Conservation (phyloP, 2,797 vertebrate species). For the Eutrigla gurnardus region DNA sequence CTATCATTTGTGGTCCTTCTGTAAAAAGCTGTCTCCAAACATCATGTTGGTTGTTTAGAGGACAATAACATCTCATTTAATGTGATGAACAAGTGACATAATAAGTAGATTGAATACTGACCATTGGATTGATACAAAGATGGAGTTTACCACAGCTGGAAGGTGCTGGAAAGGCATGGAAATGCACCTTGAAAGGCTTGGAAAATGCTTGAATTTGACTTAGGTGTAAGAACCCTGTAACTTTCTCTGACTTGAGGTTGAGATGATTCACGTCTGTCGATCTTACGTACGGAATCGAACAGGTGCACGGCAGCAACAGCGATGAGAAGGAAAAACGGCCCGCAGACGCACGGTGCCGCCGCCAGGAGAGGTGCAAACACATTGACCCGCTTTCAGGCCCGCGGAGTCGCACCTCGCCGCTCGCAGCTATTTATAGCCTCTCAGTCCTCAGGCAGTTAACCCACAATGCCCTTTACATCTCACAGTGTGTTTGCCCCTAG, state of each 20-base stretch:
- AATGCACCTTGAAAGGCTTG: too few species aligned
- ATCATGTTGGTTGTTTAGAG: too few species aligned
- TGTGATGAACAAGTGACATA: too few species aligned
- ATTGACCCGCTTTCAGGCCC: slow-evolving; percentile 67
- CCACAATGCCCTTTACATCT: slow-evolving; percentile 53
- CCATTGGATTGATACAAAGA: too few species aligned
- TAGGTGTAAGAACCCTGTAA: background rate
- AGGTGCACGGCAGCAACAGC: slow-evolving; percentile 25
- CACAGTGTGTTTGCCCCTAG: slow-evolving; percentile 23
- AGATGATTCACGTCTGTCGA: slow-evolving; percentile 40
- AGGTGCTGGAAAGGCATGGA: too few species aligned
- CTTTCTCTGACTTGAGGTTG: slow-evolving; percentile 27
- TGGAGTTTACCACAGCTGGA: too few species aligned
- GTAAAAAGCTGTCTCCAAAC: too few species aligned
- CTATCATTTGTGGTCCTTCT: too few species aligned
- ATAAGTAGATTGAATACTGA: too few species aligned
- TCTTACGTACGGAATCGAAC: slow-evolving; percentile 38
- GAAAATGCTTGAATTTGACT: too few species aligned
- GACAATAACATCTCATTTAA: too few species aligned
- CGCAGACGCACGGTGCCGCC: slow-evolving; percentile 54
- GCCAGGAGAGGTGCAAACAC: slow-evolving; percentile 62
- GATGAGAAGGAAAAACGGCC: slow-evolving; percentile 13
- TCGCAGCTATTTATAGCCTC: slow-evolving; percentile 72
- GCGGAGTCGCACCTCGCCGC: slow-evolving; percentile 64
- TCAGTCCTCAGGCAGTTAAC: slow-evolving; percentile 71